A percentile compares a stretch with the other conserved stretches of the same genome.
Conservation (phyloP, 2,888 invertebrate species). For the Helicoverpa assulta region DNA sequence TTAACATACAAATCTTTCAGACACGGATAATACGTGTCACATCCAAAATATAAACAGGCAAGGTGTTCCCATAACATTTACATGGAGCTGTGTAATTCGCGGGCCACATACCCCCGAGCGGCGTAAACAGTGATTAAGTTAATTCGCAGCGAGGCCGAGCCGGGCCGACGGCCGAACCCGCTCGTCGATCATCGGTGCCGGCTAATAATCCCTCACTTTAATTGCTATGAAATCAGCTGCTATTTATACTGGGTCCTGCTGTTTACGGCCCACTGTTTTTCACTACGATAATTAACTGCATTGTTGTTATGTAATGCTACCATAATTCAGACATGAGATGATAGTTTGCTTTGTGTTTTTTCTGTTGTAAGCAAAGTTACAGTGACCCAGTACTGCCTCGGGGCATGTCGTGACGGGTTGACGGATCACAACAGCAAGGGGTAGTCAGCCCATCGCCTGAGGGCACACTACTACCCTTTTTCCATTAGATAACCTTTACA, state of each 20-base stretch:
- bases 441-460: slow-evolving; percentile 33
- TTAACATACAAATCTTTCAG: neutral
- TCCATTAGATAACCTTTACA: slow-evolving; percentile 30
- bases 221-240: slow-evolving; percentile 76
- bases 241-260: slow-evolving; percentile 66
- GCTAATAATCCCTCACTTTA: slow-evolving; percentile 73
- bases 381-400: slow-evolving; percentile 22
- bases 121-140: slow-evolving; percentile 64
- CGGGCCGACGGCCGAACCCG: slow-evolving; percentile 62
- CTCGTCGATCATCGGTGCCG: slow-evolving; percentile 57
- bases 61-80: slow-evolving; percentile 46
- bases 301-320: slow-evolving; percentile 36
- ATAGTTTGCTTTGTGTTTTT: slow-evolving; percentile 45
- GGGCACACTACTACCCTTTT: slow-evolving; percentile 34
- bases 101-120: slow-evolving; percentile 42
- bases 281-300: slow-evolving; percentile 55
- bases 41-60: slow-evolving; percentile 35
- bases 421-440: slow-evolving; percentile 49
- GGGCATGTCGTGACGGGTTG: slow-evolving; percentile 49
- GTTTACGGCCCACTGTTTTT: slow-evolving; percentile 53
- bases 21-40: slow-evolving; percentile 21
- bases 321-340: slow-evolving; percentile 39
- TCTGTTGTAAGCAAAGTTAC: slow-evolving; percentile 23
- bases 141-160: slow-evolving; percentile 56
- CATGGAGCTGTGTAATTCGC: slow-evolving; percentile 51